Conservation (phyloP, 2,797 vertebrate genomes). For the Ctenopoma multispine region DNA sequence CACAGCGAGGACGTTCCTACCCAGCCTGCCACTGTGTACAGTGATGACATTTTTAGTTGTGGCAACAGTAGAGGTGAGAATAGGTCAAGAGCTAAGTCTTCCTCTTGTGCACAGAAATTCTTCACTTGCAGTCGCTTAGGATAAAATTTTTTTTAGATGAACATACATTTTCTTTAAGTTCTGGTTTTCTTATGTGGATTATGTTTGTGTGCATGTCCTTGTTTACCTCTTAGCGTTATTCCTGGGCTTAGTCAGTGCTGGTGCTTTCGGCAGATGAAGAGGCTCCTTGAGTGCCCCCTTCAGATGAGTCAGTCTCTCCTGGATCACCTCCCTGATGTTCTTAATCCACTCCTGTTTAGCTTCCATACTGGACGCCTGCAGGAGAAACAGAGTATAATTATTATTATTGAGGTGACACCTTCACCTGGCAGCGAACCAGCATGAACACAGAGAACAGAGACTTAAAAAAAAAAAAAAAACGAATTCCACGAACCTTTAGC, state of each 20-base stretch:
- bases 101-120: not conserved
- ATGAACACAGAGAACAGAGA: accelerated
- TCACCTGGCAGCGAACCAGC: not conserved
- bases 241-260: conserved; percentile 89
- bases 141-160: too few species aligned
- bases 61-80: conserved; percentile 13
- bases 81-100: not conserved
- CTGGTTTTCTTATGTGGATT: too few species aligned
- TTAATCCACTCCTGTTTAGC: conserved; percentile 99
- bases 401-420: accelerated
- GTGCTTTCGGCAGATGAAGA: conserved; percentile 94
- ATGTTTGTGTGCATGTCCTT: not conserved
- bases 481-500: conserved; percentile 90
- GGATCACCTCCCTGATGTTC: conserved; percentile 98
- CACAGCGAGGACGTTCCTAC: not conserved
- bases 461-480: not conserved
- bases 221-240: conserved; percentile 92
- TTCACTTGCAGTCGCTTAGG: too few species aligned
- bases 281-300: conserved; percentile 98
- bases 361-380: conserved; percentile 93
- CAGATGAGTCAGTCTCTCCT: conserved; percentile 97
- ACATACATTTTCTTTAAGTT: too few species aligned
- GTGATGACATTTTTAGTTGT: not conserved
- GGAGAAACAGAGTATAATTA: not conserved
- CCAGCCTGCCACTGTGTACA: conserved; percentile 12